Conservation (phyloP, 2,888 invertebrate genomes). For the Sarcophaga caerulescens region DNA sequence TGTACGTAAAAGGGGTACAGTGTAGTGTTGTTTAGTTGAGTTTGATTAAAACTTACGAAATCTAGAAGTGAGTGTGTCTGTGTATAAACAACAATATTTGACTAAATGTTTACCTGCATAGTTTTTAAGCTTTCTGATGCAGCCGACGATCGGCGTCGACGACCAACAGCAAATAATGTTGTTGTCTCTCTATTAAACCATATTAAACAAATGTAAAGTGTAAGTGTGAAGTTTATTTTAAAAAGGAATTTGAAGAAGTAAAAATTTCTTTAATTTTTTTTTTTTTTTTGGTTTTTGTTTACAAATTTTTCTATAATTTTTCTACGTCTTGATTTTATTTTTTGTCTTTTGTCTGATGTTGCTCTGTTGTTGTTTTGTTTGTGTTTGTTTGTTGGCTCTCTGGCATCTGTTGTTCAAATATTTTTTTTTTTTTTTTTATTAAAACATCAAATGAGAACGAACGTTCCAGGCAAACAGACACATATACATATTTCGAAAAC, state of each 20-base stretch:
- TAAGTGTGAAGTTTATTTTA: constrained; percentile 42
- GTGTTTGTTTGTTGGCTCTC: constrained; percentile 1
- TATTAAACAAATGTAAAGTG: constrained; percentile 20
- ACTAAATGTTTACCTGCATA: neutral
- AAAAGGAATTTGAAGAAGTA: constrained; percentile 29
- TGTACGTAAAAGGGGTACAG: neutral
- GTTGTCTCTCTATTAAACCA: neutral
- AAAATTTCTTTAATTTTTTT: neutral
- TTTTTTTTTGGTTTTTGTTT: neutral
- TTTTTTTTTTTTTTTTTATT: neutral
- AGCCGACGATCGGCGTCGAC: neutral
- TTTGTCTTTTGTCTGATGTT: too few relatives aligned
- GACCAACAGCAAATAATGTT: neutral
- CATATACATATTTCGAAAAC: neutral
- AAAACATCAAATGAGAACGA: neutral
- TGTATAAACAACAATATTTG: constrained; percentile 13
- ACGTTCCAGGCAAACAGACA: neutral
- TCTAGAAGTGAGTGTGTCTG: neutral
- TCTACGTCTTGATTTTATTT: neutral
- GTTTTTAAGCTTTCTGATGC: neutral
- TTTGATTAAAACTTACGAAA: neutral
- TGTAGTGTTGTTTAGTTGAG: too few relatives aligned
- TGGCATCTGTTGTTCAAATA: constrained; percentile 7
- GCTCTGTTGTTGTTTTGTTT: neutral
- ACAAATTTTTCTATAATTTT: neutral